Base-by-base conservation (phyloP, 2,888 invertebrate species). In the Lithophane semibrunnea region DNA sequence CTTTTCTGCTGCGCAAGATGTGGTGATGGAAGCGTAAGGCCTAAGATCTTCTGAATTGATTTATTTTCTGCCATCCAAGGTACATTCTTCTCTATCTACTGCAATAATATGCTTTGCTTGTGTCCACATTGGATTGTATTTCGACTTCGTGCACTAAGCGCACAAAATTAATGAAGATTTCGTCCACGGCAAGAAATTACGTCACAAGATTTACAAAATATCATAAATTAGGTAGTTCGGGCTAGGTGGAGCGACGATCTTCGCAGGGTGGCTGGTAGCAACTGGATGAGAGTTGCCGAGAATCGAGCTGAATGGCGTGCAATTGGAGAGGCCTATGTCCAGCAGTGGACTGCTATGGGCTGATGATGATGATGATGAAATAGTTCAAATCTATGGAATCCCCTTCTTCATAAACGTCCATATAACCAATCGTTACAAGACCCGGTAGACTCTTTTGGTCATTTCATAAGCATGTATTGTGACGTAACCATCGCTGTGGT, bases 401-500 rank as follows among this genome's bases (percentile, higher is more conserved):
- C 13, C 29, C 3, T 73, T 21, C 52, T 52, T 58, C 2, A 4
- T 52, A 24, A 65, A 13, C 16, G n/a, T n/a, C 8, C 16, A 49
- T 66, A 13, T 18, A 44, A 52, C 10, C 2, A 3, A 3, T 58
- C 10, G 13, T 8, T 44, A 1, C 13, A 37, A 3, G 37, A 42
- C 16, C 21, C 7, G 3, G 8, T 42, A 10, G 13, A 1, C 4
- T 18, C 8, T 37, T n/a, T 7, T 49, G 0, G 13, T 21, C 12
- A 13, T 3, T 44, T 52, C 7, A 2, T 21, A 49, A 13, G 24
- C 16, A 18, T 54, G 37, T 64, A n/a, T 85, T 80, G 82, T 90
- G 90, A 88, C 86, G 89, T 90, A 82, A 78, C 56, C 44, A 10
- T 73, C 60, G 89, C 90, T 92, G 92, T 93, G 94, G 94, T 84